These are phyloP conservation scores for Pundamilia nyererei DNA, from an alignment of 2,113 vertebrate genomes.

Conservation along the genomic window DNA sequence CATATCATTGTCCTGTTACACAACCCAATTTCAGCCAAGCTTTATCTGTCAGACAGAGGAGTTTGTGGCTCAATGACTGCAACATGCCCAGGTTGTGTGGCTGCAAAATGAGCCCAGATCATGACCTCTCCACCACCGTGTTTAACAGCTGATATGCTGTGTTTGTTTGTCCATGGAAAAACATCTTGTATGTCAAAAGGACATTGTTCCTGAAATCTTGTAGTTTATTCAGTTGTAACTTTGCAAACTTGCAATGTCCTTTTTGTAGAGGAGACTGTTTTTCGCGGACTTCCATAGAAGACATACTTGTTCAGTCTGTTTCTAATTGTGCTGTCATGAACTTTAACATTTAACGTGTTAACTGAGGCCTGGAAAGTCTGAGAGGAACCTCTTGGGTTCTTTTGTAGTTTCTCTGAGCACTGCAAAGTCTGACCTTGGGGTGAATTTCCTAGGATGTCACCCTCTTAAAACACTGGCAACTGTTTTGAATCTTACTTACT, in stretches of 20 bases:
- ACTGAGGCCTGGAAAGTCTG: background rate
- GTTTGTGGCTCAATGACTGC: background rate
- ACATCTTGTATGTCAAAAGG: background rate
- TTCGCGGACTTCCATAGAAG: background rate
- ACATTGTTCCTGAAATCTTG: background rate
- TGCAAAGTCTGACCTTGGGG: background rate
- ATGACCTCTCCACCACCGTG: background rate
- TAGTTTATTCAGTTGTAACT: background rate
- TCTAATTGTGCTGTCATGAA: background rate
- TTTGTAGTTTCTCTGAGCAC: background rate
- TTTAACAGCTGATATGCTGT: background rate
- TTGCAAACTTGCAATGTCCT: background rate
- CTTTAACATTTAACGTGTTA: background rate
- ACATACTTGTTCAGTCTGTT: background rate
- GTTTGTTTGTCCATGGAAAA: background rate
- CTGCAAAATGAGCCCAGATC: background rate
- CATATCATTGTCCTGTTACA: background rate
- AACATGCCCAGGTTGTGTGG: background rate
- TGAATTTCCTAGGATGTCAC: background rate
- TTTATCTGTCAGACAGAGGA: background rate
- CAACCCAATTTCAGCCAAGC: background rate
- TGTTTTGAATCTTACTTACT: no score
- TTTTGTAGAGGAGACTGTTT: background rate
- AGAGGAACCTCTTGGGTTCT: background rate
- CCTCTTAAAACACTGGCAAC: background rate